Base-by-base conservation (phyloP, 1,140 invertebrate genomes). In the Gerris buenoi region DNA sequence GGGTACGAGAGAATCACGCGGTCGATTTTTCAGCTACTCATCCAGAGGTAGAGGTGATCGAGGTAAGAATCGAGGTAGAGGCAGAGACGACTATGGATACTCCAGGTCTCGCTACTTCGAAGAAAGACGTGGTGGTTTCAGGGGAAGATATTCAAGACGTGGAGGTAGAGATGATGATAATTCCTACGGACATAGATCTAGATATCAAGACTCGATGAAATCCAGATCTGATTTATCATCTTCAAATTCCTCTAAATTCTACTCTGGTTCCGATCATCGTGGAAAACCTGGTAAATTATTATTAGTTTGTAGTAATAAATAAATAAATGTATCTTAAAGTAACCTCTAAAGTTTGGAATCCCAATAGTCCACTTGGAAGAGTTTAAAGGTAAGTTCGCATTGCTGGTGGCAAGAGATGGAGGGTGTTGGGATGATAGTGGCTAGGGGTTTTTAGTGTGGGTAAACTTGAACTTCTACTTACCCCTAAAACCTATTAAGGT, bases 101-200 rank as follows among this genome's bases (percentile, higher is more conserved):
- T 57, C 62, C 1, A 57, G 70, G 92, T 87, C 56, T 13, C 18
- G 60, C 27, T 67, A 56, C 59, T 64, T 28, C 56, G 62, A 67
- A 22, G 62, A 67, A 3, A 63, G 27, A 26, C 23, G 62, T 27
- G 25, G 25, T 26, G 66, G 62, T 25, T 63, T 56, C 27, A 65
- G 62, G 56, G 33, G 28, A 14, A 63, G 62, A 46, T 46, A 59
- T 27, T 25, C n/a, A 58, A 26, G 23, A 10, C 15, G 25, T 25
- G n/a, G n/a, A n/a, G 18, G 25, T 46, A 46, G 57, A 57, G 14
- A 46, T 62, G 63, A 57, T 28, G 58, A 67, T 18, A 63, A 15
- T 25, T 28, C 26, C 5, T 60, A 46, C 27, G 2, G 23, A 14
- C n/a, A n/a, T 29, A 28, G 65, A 0, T 27, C 22, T 15, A 65